Evolutionary conservation across 2,797 vertebrate genomes (phyloP).

Genomic region (Capromys pilorides): DNA sequence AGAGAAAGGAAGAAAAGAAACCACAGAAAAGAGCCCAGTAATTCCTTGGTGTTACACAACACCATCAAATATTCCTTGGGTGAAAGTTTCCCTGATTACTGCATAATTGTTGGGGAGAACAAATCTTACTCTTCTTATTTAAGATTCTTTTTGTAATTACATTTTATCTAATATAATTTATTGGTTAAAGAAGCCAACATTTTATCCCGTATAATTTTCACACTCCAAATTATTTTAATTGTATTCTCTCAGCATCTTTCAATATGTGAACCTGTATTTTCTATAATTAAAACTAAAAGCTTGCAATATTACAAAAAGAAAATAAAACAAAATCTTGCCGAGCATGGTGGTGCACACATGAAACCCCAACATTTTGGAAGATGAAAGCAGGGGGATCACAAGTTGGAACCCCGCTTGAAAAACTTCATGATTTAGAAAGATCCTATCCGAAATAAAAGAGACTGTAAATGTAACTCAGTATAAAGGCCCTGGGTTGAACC

Average conservation of each 20-base stretch:
- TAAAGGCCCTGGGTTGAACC: neutral
- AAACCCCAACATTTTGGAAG: neutral
- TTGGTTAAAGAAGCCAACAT: neutral
- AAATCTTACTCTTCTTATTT: neutral
- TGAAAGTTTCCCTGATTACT: neutral
- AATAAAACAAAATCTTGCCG: neutral
- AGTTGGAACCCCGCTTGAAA: neutral
- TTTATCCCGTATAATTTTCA: neutral
- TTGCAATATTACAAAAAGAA: neutral
- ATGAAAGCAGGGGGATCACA: neutral
- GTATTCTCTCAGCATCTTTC: neutral
- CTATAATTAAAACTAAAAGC: neutral
- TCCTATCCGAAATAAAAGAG: neutral
- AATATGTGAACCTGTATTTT: conserved; percentile 7
- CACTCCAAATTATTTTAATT: neutral
- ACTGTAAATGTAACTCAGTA: neutral
- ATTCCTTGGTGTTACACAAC: neutral
- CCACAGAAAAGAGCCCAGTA: neutral
- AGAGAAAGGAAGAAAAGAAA: neutral
- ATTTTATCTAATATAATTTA: conserved; percentile 23
- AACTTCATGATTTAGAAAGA: neutral
- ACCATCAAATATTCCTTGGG: neutral
- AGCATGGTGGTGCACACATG: neutral
- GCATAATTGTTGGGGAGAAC: conserved; percentile 21
- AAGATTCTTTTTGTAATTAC: neutral